Evolutionary conservation across 2,888 invertebrate genomes (phyloP).

Genomic region (Abscondita cerata): DNA sequence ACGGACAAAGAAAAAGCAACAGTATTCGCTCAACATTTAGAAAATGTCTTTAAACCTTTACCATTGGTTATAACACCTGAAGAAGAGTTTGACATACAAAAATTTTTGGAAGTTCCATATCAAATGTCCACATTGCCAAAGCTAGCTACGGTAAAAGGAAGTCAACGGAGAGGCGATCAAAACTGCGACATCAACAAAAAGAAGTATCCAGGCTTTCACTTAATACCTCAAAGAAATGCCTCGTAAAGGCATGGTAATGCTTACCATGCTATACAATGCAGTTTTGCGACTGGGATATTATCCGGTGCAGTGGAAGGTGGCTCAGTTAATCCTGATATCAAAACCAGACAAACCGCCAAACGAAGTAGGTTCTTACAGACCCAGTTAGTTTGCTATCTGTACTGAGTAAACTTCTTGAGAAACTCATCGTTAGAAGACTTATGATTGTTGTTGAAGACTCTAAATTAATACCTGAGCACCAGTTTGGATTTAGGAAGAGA

Average conservation of each 20-base stretch:
- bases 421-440: constrained; percentile 29
- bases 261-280: constrained; percentile 6
- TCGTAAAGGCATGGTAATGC: constrained; percentile 5
- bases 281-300: background rate
- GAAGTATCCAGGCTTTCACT: constrained; percentile 1
- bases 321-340: constrained; percentile 16
- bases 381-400: constrained; percentile 36
- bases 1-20: constrained; percentile 8
- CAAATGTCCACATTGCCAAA: constrained; percentile 11
- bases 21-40: constrained; percentile 12
- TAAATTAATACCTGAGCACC: constrained; percentile 30
- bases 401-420: constrained; percentile 37
- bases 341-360: constrained; percentile 34
- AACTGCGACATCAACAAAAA: background rate
- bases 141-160: background rate
- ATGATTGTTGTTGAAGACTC: constrained; percentile 12
- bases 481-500: constrained; percentile 36
- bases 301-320: too few relatives aligned
- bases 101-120: constrained; percentile 4
- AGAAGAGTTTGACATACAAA: too few relatives aligned
- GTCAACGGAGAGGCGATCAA: constrained; percentile 1
- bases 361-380: constrained; percentile 27
- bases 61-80: background rate
- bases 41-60: background rate
- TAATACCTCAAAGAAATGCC: constrained; percentile 6